phyloP scores from a whole-genome alignment of 64 coral and sea anemone species.

The Orbicella faveolata region DNA sequence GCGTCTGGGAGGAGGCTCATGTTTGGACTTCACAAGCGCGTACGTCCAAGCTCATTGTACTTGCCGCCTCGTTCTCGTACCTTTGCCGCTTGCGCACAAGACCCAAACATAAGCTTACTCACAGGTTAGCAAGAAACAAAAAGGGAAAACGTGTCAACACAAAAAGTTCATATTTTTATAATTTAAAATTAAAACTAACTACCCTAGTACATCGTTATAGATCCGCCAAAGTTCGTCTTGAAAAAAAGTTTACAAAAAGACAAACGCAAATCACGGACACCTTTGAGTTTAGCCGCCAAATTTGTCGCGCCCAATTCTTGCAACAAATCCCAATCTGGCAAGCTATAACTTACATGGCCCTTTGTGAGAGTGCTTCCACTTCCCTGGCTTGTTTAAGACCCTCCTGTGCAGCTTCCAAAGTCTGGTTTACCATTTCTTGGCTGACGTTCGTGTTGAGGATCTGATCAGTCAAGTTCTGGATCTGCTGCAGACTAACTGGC shows the following conservation, averaged over 20 bases:
- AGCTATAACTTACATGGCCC: conserved; percentile 74
- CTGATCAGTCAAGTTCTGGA: conserved; percentile 67
- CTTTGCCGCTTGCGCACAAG: too few species aligned
- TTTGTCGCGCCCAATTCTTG: neutral
- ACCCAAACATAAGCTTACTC: too few species aligned
- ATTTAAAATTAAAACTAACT: too few species aligned
- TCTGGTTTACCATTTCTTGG: conserved; percentile 69
- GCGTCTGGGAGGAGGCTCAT: too few species aligned
- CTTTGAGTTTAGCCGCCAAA: too few species aligned
- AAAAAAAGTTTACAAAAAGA: neutral
- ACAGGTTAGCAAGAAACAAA: too few species aligned
- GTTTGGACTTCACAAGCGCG: too few species aligned
- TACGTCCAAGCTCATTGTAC: too few species aligned
- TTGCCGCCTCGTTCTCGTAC: too few species aligned
- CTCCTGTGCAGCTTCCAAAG: conserved; percentile 68
- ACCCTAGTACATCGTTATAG: too few species aligned
- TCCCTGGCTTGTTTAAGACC: conserved; percentile 66
- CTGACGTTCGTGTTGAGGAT: conserved; percentile 75
- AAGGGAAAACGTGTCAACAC: neutral
- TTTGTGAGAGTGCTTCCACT: conserved; percentile 71
- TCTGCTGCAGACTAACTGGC: conserved; percentile 69
- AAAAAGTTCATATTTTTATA: neutral
- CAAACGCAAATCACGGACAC: neutral
- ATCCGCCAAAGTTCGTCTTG: too few species aligned
- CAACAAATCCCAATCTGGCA: neutral